A percentile compares a stretch with the other conserved stretches of the same genome.
Conservation (phyloP, 2,888 invertebrate genomes). For the Tenthredo livida region DNA sequence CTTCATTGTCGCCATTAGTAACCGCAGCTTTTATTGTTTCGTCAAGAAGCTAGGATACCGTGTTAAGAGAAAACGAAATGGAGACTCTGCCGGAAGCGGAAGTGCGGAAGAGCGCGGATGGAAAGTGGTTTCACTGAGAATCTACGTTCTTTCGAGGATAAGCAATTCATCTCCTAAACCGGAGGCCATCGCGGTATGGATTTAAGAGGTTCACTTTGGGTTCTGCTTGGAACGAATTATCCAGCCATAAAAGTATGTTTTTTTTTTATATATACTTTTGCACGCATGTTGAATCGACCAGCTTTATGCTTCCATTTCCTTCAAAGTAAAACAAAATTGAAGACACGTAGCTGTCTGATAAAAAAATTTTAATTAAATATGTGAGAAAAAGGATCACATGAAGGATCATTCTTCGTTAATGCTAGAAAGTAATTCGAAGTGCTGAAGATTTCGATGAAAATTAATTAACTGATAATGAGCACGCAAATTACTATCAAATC, state of each 20-base stretch:
- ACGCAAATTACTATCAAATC: neutral
- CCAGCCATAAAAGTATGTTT: neutral
- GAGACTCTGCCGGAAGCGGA: neutral
- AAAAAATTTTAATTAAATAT: neutral
- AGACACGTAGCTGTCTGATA: neutral
- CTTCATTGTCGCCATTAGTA: constrained; percentile 33
- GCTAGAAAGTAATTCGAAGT: neutral
- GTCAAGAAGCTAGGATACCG: neutral
- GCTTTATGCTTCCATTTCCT: neutral
- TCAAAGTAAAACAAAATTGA: neutral
- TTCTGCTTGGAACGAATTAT: neutral
- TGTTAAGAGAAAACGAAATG: constrained; percentile 8
- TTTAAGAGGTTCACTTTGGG: constrained; percentile 1
- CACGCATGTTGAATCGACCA: neutral
- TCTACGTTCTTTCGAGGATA: neutral
- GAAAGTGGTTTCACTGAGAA: constrained; percentile 11
- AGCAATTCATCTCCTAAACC: constrained; percentile 11
- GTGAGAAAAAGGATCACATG: neutral
- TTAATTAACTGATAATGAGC: neutral
- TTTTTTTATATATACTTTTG: neutral
- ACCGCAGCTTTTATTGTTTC: constrained; percentile 42
- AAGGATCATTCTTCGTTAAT: neutral
- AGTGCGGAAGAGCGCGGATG: constrained; percentile 20
- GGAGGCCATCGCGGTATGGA: constrained; percentile 22
- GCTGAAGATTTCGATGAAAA: neutral